Evolutionary conservation across 2,797 vertebrate species (phyloP).

Genomic region (Bucorvus abyssinicus): DNA sequence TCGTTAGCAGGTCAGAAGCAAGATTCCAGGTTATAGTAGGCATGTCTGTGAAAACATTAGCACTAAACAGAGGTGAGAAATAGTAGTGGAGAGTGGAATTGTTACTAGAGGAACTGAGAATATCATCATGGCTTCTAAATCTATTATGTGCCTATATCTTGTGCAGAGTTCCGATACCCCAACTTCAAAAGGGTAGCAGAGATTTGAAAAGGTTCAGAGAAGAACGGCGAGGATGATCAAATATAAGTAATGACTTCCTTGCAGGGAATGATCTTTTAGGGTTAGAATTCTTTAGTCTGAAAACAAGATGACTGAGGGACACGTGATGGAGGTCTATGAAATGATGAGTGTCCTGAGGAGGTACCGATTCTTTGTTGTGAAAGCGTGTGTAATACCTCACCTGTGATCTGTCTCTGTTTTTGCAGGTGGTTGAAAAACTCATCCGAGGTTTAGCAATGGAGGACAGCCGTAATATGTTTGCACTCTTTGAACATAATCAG

Average conservation of each 20-base stretch:
- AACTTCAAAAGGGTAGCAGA: neutral
- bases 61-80: neutral
- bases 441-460: constrained; percentile 92
- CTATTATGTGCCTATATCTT: neutral
- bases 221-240: neutral
- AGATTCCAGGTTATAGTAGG: neutral
- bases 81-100: neutral
- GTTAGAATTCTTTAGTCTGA: neutral
- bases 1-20: neutral
- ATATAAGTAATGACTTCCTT: neutral
- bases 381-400: neutral
- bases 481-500: constrained; percentile 88
- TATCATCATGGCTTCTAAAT: neutral
- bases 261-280: neutral
- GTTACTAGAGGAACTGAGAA: neutral
- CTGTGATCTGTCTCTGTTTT: neutral
- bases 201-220: neutral
- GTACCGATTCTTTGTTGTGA: neutral
- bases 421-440: constrained; percentile 91
- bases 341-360: neutral
- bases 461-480: constrained; percentile 93
- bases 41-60: neutral
- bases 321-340: neutral
- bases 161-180: neutral
- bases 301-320: neutral